Evolutionary conservation across 2,113 vertebrate genomes (phyloP).

Genomic region (Alexandromys fortis): DNA sequence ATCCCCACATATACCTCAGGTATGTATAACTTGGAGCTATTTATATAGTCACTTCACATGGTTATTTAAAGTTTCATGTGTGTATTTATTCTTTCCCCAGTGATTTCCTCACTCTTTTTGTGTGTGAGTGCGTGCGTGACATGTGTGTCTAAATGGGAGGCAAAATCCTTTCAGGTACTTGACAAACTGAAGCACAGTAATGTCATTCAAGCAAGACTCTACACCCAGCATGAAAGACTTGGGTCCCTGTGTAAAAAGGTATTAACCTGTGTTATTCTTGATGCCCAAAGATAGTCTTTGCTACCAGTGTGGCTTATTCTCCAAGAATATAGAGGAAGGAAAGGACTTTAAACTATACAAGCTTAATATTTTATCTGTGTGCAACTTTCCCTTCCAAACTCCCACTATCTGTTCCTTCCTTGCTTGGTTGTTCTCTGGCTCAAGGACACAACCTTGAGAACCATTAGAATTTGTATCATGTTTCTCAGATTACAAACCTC

Average conservation of each 20-base stretch:
- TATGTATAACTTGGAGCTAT: slow-evolving; percentile 59
- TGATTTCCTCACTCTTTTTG: background rate
- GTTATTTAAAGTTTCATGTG: slow-evolving; percentile 67
- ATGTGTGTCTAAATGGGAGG: too few relatives aligned
- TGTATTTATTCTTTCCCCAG: slow-evolving; percentile 52
- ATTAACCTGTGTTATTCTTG: slow-evolving; percentile 23
- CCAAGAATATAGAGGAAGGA: slow-evolving; percentile 36
- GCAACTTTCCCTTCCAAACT: slow-evolving; percentile 6
- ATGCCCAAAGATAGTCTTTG: slow-evolving; percentile 22
- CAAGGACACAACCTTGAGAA: slow-evolving; percentile 13
- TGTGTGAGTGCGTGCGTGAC: background rate
- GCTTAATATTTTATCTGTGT: slow-evolving; percentile 45
- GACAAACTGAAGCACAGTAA: slow-evolving; percentile 33
- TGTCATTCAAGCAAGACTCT: slow-evolving; percentile 13
- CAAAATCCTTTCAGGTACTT: slow-evolving; percentile 52
- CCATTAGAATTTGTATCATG: slow-evolving; percentile 1
- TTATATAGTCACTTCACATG: slow-evolving; percentile 50
- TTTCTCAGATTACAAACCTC: slow-evolving; percentile 56
- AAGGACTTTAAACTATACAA: slow-evolving; percentile 29
- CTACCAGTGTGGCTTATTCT: background rate
- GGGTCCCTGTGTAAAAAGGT: background rate
- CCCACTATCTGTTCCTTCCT: background rate
- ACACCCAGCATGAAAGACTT: slow-evolving; percentile 1
- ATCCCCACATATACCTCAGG: slow-evolving; percentile 55
- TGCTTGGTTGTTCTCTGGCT: slow-evolving; percentile 22